Conservation (phyloP, 2,888 invertebrate species). For the Oligia latruncula region DNA sequence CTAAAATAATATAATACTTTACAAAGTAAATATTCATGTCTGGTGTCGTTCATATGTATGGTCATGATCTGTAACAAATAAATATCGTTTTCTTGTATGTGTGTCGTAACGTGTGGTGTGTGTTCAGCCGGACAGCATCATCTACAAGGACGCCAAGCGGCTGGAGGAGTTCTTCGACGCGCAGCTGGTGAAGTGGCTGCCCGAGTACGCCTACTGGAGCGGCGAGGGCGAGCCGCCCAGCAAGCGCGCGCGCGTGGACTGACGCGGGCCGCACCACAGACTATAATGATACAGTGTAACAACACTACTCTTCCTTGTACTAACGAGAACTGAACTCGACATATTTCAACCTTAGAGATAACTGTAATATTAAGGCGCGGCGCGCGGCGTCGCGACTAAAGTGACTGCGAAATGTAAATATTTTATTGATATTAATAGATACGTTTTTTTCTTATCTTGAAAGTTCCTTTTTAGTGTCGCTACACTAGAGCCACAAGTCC, state of each 20-base stretch:
- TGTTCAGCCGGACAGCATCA: slow-evolving; percentile 93
- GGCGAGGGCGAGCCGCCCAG: slow-evolving; percentile 81
- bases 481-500: slow-evolving; percentile 18
- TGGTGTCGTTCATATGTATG: background rate
- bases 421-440: slow-evolving; percentile 47
- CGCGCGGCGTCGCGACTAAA: background rate
- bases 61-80: background rate
- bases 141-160: slow-evolving; percentile 94
- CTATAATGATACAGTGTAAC: no score
- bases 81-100: background rate
- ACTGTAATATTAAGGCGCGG: background rate
- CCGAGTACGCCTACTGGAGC: slow-evolving; percentile 92
- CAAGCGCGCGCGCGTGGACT: slow-evolving; percentile 80
- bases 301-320: background rate
- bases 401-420: slow-evolving; percentile 44
- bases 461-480: slow-evolving; percentile 61
- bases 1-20: background rate
- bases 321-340: background rate
- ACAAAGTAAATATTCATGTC: background rate
- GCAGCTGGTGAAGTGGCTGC: slow-evolving; percentile 94
- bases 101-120: background rate
- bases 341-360: background rate
- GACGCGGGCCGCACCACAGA: slow-evolving; percentile 55
- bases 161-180: slow-evolving; percentile 96
- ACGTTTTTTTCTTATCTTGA: slow-evolving; percentile 45